These are phyloP conservation scores for Mormoops blainvillei DNA, from an alignment of 2,113 vertebrate genomes.

Conservation along the genomic window DNA sequence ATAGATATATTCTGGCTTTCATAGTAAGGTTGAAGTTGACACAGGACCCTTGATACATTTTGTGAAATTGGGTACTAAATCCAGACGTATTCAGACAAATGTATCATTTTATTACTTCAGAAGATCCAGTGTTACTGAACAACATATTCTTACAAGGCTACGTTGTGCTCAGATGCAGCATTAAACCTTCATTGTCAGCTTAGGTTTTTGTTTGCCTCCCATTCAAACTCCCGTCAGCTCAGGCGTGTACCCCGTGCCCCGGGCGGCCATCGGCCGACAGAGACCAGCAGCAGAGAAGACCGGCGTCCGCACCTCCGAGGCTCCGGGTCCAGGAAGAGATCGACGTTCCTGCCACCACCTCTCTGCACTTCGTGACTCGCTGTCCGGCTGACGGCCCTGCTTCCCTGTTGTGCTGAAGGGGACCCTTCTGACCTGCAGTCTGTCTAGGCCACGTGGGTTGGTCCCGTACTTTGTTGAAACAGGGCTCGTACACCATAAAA, in stretches of 20 bases:
- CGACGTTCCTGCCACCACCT: background rate
- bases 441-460: too few species aligned
- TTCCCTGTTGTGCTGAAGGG: too few species aligned
- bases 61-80: background rate
- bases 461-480: too few species aligned
- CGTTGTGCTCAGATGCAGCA: background rate
- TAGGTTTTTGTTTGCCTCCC: background rate
- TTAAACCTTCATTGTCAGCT: background rate
- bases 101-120: background rate
- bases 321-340: background rate
- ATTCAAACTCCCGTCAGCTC: background rate
- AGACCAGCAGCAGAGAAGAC: background rate
- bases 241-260: accelerated
- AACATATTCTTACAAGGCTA: background rate
- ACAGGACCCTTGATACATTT: background rate
- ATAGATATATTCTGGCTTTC: background rate
- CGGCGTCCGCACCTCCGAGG: accelerated
- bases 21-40: background rate
- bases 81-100: background rate
- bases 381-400: too few species aligned
- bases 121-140: background rate
- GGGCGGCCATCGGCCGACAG: accelerated
- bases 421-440: too few species aligned
- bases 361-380: too few species aligned
- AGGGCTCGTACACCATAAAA: accelerated